These are phyloP conservation scores for Brachyptera risi DNA, from an alignment of 2,888 invertebrate species.

Conservation along the genomic window DNA sequence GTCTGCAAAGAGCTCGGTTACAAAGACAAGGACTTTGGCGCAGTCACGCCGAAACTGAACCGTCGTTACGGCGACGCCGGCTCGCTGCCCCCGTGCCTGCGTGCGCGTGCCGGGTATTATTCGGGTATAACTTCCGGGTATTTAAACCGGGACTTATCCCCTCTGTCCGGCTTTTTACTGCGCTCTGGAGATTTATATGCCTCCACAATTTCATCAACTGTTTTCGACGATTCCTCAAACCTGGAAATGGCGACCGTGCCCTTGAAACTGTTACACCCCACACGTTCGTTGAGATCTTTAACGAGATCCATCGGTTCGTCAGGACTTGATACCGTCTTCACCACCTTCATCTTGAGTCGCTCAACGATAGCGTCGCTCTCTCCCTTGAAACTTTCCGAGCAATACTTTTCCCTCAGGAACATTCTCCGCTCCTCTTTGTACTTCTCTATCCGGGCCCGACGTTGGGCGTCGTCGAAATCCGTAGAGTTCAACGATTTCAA, in stretches of 20 bases:
- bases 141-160: background rate
- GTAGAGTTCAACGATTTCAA: background rate
- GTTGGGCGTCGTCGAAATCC: slow-evolving; percentile 52
- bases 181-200: background rate
- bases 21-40: too few species aligned
- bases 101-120: too few species aligned
- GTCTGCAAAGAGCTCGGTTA: too few species aligned
- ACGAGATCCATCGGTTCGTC: background rate
- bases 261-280: slow-evolving; percentile 10
- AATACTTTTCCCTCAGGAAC: slow-evolving; percentile 80
- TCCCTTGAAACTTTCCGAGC: slow-evolving; percentile 51
- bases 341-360: slow-evolving; percentile 48
- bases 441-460: slow-evolving; percentile 80
- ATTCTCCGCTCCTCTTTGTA: slow-evolving; percentile 88
- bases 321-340: slow-evolving; percentile 17
- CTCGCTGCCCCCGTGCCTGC: too few species aligned
- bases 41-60: too few species aligned
- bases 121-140: too few species aligned
- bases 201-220: background rate
- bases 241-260: background rate
- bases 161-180: background rate
- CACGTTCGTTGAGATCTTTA: slow-evolving; percentile 12
- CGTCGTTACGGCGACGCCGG: too few species aligned
- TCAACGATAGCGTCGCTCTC: slow-evolving; percentile 62
- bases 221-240: background rate